phyloP scores from a whole-genome alignment of 1,140 invertebrate species.

The Gonioctena quinquepunctata region DNA sequence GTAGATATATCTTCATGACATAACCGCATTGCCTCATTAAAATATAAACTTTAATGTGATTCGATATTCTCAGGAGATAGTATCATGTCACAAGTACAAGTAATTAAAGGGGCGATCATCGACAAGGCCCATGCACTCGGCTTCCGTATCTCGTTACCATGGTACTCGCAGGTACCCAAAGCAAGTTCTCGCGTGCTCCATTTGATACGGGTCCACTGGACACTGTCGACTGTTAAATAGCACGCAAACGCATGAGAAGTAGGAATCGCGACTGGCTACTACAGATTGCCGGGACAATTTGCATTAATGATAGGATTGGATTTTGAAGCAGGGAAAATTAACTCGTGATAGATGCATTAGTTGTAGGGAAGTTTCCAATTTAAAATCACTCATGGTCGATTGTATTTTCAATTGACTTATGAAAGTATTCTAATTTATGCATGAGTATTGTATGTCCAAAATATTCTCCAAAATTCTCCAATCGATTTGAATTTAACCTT shows the following conservation, averaged over 20 bases:
- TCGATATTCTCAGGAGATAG: slow-evolving; percentile 36
- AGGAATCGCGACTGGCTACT: not conserved
- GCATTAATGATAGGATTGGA: not conserved
- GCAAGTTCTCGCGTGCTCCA: slow-evolving; percentile 12
- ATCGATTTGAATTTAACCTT: too few species aligned
- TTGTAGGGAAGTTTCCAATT: too few species aligned
- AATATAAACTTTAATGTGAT: slow-evolving; percentile 39
- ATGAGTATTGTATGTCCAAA: too few species aligned
- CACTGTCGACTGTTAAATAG: not conserved
- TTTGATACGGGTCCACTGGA: not conserved
- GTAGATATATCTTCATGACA: too few species aligned
- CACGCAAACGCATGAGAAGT: not conserved
- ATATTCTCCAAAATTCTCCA: too few species aligned
- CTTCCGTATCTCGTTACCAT: slow-evolving; percentile 14
- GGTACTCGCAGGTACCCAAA: not conserved
- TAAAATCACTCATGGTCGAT: too few species aligned
- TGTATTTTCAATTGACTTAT: too few species aligned
- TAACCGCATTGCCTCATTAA: slow-evolving; percentile 38
- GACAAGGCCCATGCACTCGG: slow-evolving; percentile 8
- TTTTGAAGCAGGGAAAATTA: too few species aligned
- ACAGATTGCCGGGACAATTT: too few species aligned
- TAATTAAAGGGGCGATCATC: slow-evolving; percentile 24
- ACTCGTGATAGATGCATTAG: too few species aligned
- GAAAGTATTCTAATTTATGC: too few species aligned
- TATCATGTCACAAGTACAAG: slow-evolving; percentile 28